Evolutionary conservation across 1,140 invertebrate species (phyloP).

Genomic region (Parasteatoda tepidariorum): DNA sequence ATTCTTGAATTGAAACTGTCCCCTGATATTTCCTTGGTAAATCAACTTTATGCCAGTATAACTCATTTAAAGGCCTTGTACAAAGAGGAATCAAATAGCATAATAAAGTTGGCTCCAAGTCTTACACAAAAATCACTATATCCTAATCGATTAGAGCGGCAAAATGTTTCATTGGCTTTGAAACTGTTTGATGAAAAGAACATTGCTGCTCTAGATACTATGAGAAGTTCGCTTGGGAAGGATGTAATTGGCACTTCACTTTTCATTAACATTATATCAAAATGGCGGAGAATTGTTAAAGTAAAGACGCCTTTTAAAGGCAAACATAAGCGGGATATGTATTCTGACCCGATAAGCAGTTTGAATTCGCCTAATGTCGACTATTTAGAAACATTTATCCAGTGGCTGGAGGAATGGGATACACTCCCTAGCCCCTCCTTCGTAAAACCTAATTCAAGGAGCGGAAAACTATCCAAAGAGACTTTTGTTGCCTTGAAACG

Average conservation of each 20-base stretch:
- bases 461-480: neutral
- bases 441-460: neutral
- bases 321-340: neutral
- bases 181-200: neutral
- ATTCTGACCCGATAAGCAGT: neutral
- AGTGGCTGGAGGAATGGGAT: neutral
- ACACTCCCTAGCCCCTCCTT: neutral
- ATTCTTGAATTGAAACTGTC: neutral
- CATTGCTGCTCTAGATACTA: neutral
- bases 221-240: neutral
- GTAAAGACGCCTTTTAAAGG: neutral
- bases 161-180: too few relatives aligned
- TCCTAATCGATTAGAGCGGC: too few relatives aligned
- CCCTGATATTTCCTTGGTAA: neutral
- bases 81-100: neutral
- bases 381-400: neutral
- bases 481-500: neutral
- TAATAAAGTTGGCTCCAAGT: neutral
- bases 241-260: neutral
- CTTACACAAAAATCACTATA: too few relatives aligned
- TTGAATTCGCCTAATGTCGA: neutral
- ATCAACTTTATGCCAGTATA: neutral
- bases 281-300: slow-evolving; percentile 5
- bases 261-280: neutral
- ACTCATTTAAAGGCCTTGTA: neutral